A percentile compares a stretch with the other conserved stretches of the same genome.
Conservation (phyloP, 1,140 invertebrate genomes). For the Octopus sinensis region DNA sequence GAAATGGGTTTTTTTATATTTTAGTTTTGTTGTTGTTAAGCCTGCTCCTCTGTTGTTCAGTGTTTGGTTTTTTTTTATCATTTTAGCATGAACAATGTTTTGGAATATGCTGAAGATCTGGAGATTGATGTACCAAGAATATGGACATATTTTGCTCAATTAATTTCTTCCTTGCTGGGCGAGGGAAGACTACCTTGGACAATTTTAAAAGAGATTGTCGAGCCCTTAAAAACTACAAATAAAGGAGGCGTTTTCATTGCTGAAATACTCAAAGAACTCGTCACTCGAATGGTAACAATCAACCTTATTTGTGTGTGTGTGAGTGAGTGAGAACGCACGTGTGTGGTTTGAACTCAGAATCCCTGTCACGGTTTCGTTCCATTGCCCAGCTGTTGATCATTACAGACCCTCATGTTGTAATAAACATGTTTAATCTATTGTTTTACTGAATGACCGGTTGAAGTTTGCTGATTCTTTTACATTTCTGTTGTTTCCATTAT, state of each 20-base stretch:
- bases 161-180: slow-evolving; percentile 57
- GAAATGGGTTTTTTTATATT: too few relatives aligned
- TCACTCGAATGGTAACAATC: neutral
- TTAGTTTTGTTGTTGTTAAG: too few relatives aligned
- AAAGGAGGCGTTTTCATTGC: slow-evolving; percentile 51
- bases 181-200: slow-evolving; percentile 49
- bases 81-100: slow-evolving; percentile 59
- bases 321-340: too few relatives aligned
- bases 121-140: slow-evolving; percentile 74
- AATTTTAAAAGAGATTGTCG: slow-evolving; percentile 45
- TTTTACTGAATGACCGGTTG: too few relatives aligned
- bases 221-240: slow-evolving; percentile 41
- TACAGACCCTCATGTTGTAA: too few relatives aligned
- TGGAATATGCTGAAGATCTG: slow-evolving; percentile 65
- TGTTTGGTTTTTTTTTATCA: neutral
- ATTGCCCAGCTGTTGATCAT: too few relatives aligned
- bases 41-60: neutral
- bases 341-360: too few relatives aligned
- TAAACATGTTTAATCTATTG: too few relatives aligned
- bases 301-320: too few relatives aligned
- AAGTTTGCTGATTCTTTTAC: too few relatives aligned
- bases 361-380: too few relatives aligned
- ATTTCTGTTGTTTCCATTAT: too few relatives aligned
- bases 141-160: slow-evolving; percentile 69
- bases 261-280: slow-evolving; percentile 37